Percentiles rank a stretch among this genome's conserved stretches.
Evolutionary conservation across 2,888 invertebrate species (phyloP).

Genomic region (Torymus tubicola): DNA sequence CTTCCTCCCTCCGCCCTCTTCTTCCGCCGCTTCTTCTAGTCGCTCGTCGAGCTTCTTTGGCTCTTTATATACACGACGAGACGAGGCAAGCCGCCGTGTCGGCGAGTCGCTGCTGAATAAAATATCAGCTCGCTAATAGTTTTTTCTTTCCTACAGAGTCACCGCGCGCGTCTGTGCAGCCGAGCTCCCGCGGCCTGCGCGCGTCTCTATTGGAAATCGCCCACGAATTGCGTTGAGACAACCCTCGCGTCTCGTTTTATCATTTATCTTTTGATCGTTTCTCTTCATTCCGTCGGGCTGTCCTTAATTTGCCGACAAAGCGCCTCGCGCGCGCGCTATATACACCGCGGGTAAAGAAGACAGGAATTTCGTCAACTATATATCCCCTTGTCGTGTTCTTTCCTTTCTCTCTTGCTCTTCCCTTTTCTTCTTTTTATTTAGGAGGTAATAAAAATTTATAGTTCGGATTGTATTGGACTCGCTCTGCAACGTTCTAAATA

Average conservation of each 20-base stretch:
- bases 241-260: no score
- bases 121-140: constrained; percentile 50
- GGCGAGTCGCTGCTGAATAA: constrained; percentile 46
- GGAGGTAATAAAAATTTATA: constrained; percentile 37
- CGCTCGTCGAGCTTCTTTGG: neutral
- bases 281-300: no score
- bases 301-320: no score
- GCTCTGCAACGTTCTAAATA: neutral
- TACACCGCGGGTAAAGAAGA: no score
- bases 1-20: neutral
- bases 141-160: constrained; percentile 11
- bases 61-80: neutral
- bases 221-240: no score
- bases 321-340: no score
- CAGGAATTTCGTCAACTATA: no score
- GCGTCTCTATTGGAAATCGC: no score
- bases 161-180: no score
- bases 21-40: neutral
- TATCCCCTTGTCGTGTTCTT: neutral
- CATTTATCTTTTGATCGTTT: no score
- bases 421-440: constrained; percentile 19
- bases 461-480: neutral
- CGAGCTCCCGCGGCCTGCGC: no score
- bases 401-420: constrained; percentile 6
- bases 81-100: neutral